Base-by-base conservation (phyloP, 2,113 vertebrate genomes). In the Gorsachius goisagi region DNA sequence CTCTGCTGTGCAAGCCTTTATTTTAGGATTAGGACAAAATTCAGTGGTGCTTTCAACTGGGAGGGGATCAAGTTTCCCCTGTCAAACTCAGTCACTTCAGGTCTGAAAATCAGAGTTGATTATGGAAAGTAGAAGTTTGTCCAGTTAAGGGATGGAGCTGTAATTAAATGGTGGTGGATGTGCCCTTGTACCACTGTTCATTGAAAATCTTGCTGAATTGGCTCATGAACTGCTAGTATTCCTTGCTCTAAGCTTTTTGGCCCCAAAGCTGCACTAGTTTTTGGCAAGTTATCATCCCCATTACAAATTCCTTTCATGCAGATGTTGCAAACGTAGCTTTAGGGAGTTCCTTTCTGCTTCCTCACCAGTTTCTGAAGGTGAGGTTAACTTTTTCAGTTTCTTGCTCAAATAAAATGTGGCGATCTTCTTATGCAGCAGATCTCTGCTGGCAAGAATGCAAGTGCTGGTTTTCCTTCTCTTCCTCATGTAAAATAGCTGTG, bases 311-410 rank as follows among this genome's bases (percentile, higher is more conserved):
- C 52, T 77, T 92, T 67, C 27, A 41, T 69, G 56, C 45, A 85
- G 52, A 87, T 0, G 0, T 84, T 88, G 62, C 50, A 90, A 73
- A 88, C 4, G 0, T 88, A 83, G 93, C 90, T 91, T 77, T 58
- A 95, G 96, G 94, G 83, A 77, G 44, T 93, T 95, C 35, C 58
- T 82, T 96, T 95, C 60, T 95, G 86, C 95, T 93, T 93, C 62
- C 77, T 96, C 86, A 85, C 92, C 69, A 85, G 49, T 85, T 96
- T 92, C 82, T 90, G 84, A 93, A 92, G 53, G 69, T 47, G 76
- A 92, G 41, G 52, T 21, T 72, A 89, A 85, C 39, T 82, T 91
- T 80, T 93, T 85, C 13, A 5, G 76, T 86, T 15, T 90, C 60
- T 85, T 68, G 53, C 58, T 92, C 62, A 89, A 68, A 67, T 62